Evolutionary conservation across 1,140 invertebrate species (phyloP).

Genomic region (Platyscapa corneri): DNA sequence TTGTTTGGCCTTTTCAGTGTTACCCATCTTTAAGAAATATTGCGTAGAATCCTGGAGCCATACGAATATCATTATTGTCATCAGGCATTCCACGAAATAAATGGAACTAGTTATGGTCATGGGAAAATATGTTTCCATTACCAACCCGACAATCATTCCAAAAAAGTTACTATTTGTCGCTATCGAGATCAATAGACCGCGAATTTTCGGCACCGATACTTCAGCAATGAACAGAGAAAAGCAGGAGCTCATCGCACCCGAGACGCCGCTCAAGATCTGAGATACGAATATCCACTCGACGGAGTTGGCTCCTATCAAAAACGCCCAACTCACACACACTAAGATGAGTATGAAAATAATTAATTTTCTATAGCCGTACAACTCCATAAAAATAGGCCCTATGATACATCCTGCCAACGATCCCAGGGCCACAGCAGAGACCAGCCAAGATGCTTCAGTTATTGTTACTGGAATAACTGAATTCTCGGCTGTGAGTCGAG

Average conservation of each 20-base stretch:
- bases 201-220: neutral
- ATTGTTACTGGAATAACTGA: conserved; percentile 74
- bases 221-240: conserved; percentile 60
- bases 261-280: conserved; percentile 71
- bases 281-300: conserved; percentile 74
- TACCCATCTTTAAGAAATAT: neutral
- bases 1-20: neutral
- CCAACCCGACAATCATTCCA: neutral
- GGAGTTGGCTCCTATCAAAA: conserved; percentile 75
- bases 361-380: conserved; percentile 79
- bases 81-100: conserved; percentile 1
- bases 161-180: neutral
- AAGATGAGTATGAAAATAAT: conserved; percentile 77
- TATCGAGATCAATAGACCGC: conserved; percentile 15
- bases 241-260: conserved; percentile 78
- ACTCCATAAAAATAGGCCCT: conserved; percentile 66
- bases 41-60: conserved; percentile 18
- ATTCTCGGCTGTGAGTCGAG: conserved; percentile 68
- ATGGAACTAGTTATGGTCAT: conserved; percentile 74
- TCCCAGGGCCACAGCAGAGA: conserved; percentile 73
- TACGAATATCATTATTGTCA: neutral
- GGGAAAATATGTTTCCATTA: conserved; percentile 16
- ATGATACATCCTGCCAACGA: conserved; percentile 64
- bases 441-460: conserved; percentile 80
- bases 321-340: conserved; percentile 78